Conservation (phyloP, 2,113 vertebrate species). For the Noturus placidus region DNA sequence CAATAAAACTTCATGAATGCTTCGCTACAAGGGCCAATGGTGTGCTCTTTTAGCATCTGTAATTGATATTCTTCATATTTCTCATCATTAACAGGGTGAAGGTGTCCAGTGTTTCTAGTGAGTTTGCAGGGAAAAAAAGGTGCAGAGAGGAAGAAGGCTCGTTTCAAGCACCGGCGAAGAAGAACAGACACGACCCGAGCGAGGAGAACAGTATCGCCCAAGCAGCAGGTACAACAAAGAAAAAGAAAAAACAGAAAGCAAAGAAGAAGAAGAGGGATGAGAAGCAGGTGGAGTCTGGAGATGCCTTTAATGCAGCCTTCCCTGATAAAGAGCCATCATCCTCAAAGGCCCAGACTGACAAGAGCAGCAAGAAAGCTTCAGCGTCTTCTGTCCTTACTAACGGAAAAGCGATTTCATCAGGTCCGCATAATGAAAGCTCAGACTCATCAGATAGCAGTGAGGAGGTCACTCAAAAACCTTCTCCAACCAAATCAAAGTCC, state of each 20-base stretch:
- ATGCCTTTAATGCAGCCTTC: slow-evolving; percentile 20
- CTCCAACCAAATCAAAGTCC: slow-evolving; percentile 39
- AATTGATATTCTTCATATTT: not conserved
- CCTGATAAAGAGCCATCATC: not conserved
- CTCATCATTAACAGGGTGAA: slow-evolving; percentile 67
- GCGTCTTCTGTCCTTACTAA: not conserved
- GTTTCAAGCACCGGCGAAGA: slow-evolving; percentile 58
- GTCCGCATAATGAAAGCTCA: slow-evolving; percentile 41
- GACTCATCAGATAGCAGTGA: slow-evolving; percentile 63
- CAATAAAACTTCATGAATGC: not conserved
- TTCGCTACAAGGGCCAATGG: too few relatives aligned
- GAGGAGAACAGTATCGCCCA: not conserved
- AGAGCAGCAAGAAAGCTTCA: slow-evolving; percentile 47
- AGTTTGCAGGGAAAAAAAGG: slow-evolving; percentile 56
- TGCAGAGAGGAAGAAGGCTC: slow-evolving; percentile 42
- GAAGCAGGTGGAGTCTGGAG: not conserved
- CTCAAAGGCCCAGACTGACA: not conserved
- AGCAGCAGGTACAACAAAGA: slow-evolving; percentile 13
- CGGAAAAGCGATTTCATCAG: slow-evolving; percentile 1
- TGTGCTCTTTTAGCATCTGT: not conserved
- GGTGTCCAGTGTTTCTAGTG: slow-evolving; percentile 53
- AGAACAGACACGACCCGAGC: slow-evolving; percentile 17
- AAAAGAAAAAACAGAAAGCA: slow-evolving; percentile 55
- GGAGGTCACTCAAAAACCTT: slow-evolving; percentile 39
- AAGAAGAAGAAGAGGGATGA: slow-evolving; percentile 46